Percentiles rank a stretch among this genome's conserved stretches.
Evolutionary conservation across 2,797 vertebrate genomes (phyloP).

Genomic region (Florisuga fusca): DNA sequence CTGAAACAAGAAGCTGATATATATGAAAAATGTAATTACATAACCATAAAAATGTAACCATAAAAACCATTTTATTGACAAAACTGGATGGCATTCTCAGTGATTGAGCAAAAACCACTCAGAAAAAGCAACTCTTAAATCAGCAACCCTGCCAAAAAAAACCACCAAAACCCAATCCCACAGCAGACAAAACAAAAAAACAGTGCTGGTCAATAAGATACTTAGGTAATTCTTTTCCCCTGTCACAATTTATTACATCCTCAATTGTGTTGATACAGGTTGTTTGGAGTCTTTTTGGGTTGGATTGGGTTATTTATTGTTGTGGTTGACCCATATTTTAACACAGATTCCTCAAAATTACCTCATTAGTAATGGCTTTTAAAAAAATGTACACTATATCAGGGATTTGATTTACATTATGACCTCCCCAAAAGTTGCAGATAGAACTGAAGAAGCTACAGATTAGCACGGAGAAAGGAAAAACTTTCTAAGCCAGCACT

Average conservation of each 20-base stretch:
- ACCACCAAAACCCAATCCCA: too few relatives aligned
- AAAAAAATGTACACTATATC: accelerated
- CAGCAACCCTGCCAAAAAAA: background rate
- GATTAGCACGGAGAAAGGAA: background rate
- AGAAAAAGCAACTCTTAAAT: background rate
- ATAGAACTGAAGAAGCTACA: background rate
- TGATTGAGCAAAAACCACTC: background rate
- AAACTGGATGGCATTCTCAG: background rate
- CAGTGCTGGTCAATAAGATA: background rate
- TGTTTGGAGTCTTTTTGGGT: background rate
- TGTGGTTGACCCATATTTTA: background rate
- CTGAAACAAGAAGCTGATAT: background rate
- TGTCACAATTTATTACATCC: background rate
- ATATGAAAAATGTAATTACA: background rate
- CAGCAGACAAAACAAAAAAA: background rate
- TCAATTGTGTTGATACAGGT: background rate
- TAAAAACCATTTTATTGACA: background rate
- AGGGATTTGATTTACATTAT: background rate
- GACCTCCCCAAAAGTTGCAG: background rate
- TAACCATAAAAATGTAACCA: background rate
- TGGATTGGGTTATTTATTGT: too few relatives aligned
- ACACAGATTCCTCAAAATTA: background rate
- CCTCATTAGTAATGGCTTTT: background rate
- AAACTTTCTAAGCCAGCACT: background rate
- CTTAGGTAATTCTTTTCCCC: background rate